These are phyloP conservation scores for Clinocottus analis DNA, from an alignment of 2,113 vertebrate genomes.

Conservation along the genomic window DNA sequence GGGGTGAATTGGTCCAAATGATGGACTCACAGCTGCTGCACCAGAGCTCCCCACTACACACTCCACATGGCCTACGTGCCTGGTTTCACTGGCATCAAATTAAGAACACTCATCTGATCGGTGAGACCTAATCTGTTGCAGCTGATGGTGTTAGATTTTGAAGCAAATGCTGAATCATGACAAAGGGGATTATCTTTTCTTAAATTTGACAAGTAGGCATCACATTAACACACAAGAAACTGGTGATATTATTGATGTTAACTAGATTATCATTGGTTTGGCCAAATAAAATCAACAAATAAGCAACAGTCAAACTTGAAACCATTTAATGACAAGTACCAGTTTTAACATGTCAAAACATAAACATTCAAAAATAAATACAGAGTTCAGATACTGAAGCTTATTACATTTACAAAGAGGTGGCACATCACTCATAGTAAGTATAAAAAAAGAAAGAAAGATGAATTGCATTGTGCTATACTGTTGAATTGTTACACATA, in stretches of 20 bases:
- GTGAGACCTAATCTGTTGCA: slow-evolving; percentile 22
- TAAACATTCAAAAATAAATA: slow-evolving; percentile 73
- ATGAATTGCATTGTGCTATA: slow-evolving; percentile 29
- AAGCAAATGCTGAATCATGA: neutral
- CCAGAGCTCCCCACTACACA: neutral
- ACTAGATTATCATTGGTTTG: neutral
- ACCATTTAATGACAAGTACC: slow-evolving; percentile 57
- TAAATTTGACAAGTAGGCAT: neutral
- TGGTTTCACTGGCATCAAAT: slow-evolving; percentile 11
- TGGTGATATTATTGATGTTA: neutral
- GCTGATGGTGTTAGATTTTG: neutral
- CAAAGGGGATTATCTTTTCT: neutral
- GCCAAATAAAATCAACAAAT: slow-evolving; percentile 8
- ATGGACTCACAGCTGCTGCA: no score
- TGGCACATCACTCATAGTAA: slow-evolving; percentile 2
- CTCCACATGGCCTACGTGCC: slow-evolving; percentile 21
- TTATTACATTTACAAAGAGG: slow-evolving; percentile 42
- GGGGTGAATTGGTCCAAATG: slow-evolving; percentile 7
- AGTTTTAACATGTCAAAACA: slow-evolving; percentile 50
- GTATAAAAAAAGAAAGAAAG: slow-evolving; percentile 9
- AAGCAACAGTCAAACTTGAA: slow-evolving; percentile 3
- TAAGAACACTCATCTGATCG: neutral
- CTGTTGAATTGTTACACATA: slow-evolving; percentile 3
- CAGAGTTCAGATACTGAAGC: slow-evolving; percentile 34
- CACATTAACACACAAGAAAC: slow-evolving; percentile 5